Evolutionary conservation across 2,113 vertebrate genomes (phyloP), one percentile per base, ranked within the genome.

Genomic region (Phylloscopus trochiloides): DNA sequence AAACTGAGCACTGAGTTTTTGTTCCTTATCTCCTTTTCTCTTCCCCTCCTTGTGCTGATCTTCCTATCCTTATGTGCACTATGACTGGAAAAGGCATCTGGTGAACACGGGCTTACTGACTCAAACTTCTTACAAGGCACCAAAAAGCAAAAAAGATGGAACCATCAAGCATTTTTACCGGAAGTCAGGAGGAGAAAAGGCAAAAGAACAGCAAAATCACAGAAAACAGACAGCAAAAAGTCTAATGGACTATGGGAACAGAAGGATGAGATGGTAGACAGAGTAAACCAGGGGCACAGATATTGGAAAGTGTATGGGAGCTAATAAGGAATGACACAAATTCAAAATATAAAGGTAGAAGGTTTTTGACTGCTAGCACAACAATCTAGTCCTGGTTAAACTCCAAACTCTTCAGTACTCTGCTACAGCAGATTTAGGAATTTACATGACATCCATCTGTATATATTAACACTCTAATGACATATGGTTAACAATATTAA

Each of bases 221-320:
- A 67, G 29, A 34, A 76, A 83, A 3, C 21, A 61, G n/a, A 62
- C 9, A 83, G 36, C 4, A 59, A 43, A 48, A 93, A 29, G 17
- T 11, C 29, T 42, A 42, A 21, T 3, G 12, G 40, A 59, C 36
- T 68, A 87, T 9, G 11, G 45, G 59, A 84, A 73, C 51, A 65
- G 20, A 80, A 89, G 51, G 48, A 54, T 21, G n/a, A 87, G 26
- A 42, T 42, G 17, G 31, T 3, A 80, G 36, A 88, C 14, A 58
- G 38, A 58, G 54, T 45, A 40, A 57, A 51, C 21, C 0, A 1
- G 8, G 4, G 14, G 4, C n/a, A 47, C 1, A 47, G 19, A 31
- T 17, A 73, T 1, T 28, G 15, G 14, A 61, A 74, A 55, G 50
- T 5, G 2, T 28, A 21, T 1, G 4, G 17, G 9, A 65, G 36